phyloP scores from a whole-genome alignment of 2,888 invertebrate species.

The Serrognathus titanus region DNA sequence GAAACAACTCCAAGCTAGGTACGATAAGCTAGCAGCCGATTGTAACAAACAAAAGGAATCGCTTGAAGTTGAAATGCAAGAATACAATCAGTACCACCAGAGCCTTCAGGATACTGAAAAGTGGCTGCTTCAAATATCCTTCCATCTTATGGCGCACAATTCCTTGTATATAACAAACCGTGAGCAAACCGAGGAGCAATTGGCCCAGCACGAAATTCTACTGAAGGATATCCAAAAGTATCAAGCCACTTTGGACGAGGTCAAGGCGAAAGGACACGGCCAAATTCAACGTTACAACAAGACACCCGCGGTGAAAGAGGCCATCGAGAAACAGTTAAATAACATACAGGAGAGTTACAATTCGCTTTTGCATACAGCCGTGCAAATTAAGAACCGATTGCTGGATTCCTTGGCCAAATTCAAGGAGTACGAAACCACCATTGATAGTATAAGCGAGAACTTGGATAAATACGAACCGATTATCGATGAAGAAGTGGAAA shows the following conservation, averaged over 20 bases:
- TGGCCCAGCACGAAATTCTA: slow-evolving; percentile 79
- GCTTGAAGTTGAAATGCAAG: slow-evolving; percentile 77
- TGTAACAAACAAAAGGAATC: slow-evolving; percentile 63
- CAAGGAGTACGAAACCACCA: slow-evolving; percentile 87
- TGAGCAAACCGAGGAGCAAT: slow-evolving; percentile 86
- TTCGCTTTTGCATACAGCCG: slow-evolving; percentile 81
- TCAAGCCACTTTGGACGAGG: slow-evolving; percentile 73
- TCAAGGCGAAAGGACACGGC: slow-evolving; percentile 77
- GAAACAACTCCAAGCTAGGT: slow-evolving; percentile 65
- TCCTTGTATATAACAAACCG: slow-evolving; percentile 88
- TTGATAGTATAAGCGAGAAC: slow-evolving; percentile 80
- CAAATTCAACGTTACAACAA: slow-evolving; percentile 80
- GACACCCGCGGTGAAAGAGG: slow-evolving; percentile 70
- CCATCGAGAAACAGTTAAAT: slow-evolving; percentile 79
- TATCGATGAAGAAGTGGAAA: slow-evolving; percentile 69
- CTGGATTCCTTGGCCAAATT: slow-evolving; percentile 88
- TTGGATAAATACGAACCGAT: slow-evolving; percentile 76
- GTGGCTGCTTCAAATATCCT: slow-evolving; percentile 91
- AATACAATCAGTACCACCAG: slow-evolving; percentile 84
- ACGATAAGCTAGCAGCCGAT: slow-evolving; percentile 63
- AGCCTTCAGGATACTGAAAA: slow-evolving; percentile 92
- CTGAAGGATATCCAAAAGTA: slow-evolving; percentile 80
- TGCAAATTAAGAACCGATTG: slow-evolving; percentile 85
- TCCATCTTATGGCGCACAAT: slow-evolving; percentile 94
- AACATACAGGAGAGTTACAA: slow-evolving; percentile 94